Evolutionary conservation across 2,888 invertebrate genomes (phyloP).

Genomic region (Phragmatobia fuliginosa): DNA sequence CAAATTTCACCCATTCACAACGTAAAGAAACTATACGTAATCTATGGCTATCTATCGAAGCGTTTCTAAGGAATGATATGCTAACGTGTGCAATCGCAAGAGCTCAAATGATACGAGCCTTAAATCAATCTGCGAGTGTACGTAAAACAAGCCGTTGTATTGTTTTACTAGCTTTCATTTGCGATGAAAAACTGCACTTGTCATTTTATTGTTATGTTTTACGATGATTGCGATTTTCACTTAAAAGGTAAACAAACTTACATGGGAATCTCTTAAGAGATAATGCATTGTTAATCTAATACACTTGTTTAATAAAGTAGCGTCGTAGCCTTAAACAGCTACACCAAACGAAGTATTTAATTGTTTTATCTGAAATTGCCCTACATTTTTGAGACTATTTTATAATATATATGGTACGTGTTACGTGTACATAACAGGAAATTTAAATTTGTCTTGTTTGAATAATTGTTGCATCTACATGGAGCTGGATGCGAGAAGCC

Average conservation of each 20-base stretch:
- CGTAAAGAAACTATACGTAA: conserved; percentile 74
- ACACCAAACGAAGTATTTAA: not conserved
- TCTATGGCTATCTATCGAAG: conserved; percentile 73
- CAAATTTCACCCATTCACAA: conserved; percentile 61
- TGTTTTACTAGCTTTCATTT: conserved; percentile 74
- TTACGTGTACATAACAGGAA: not conserved
- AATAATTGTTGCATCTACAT: not conserved
- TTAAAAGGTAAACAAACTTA: conserved; percentile 60
- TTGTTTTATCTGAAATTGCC: not conserved
- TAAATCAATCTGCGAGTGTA: conserved; percentile 67
- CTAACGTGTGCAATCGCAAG: conserved; percentile 61
- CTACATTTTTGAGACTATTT: not conserved
- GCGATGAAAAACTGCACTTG: conserved; percentile 65
- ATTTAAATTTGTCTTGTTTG: not conserved
- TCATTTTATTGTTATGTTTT: conserved; percentile 65
- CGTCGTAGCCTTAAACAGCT: not conserved
- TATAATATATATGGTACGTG: not conserved
- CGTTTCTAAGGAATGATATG: conserved; percentile 71
- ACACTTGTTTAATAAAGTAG: not conserved
- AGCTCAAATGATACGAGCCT: conserved; percentile 57
- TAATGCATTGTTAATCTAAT: conserved; percentile 26
- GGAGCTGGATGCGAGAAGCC: no score
- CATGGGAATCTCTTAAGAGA: conserved; percentile 31
- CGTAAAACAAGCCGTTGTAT: conserved; percentile 67
- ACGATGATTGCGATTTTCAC: conserved; percentile 63